These are phyloP conservation scores for Sitophilus oryzae DNA, from an alignment of 1,140 invertebrate genomes.

Conservation along the genomic window DNA sequence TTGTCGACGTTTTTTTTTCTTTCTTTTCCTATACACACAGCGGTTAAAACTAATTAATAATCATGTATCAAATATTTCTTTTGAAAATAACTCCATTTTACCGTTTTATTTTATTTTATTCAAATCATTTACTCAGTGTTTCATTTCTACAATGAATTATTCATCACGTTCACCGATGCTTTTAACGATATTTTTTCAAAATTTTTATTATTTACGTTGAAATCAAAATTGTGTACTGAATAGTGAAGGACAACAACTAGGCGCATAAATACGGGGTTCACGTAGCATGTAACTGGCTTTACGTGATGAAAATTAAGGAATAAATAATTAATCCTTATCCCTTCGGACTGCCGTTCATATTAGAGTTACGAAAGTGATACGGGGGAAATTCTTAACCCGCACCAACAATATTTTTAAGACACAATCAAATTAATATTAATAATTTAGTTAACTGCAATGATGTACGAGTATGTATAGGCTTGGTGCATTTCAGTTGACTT, in stretches of 20 bases:
- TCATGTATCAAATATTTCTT: constrained; percentile 18
- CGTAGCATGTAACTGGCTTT: constrained; percentile 4
- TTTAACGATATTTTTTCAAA: constrained; percentile 1
- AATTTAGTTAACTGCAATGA: too few species aligned
- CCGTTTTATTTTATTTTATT: background rate
- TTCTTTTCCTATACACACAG: too few species aligned
- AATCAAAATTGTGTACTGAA: background rate
- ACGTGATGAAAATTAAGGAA: constrained; percentile 1
- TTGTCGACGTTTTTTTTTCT: too few species aligned
- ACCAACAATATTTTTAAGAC: too few species aligned
- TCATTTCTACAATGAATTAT: constrained; percentile 7
- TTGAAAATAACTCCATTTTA: constrained; percentile 1
- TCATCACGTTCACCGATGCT: background rate
- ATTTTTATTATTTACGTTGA: constrained; percentile 12
- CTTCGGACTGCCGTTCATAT: background rate
- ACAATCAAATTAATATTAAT: too few species aligned
- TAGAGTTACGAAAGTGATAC: background rate
- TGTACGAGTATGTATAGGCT: too few species aligned
- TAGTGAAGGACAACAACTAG: background rate
- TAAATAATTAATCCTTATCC: constrained; percentile 6
- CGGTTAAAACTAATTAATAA: constrained; percentile 20
- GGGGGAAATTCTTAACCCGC: background rate
- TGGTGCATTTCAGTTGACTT: too few species aligned
- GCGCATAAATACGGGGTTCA: background rate
- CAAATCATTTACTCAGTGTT: constrained; percentile 11